Evolutionary conservation across 2,797 vertebrate genomes (phyloP), one percentile per base, ranked within the genome.

Genomic region (Alectoris magna): DNA sequence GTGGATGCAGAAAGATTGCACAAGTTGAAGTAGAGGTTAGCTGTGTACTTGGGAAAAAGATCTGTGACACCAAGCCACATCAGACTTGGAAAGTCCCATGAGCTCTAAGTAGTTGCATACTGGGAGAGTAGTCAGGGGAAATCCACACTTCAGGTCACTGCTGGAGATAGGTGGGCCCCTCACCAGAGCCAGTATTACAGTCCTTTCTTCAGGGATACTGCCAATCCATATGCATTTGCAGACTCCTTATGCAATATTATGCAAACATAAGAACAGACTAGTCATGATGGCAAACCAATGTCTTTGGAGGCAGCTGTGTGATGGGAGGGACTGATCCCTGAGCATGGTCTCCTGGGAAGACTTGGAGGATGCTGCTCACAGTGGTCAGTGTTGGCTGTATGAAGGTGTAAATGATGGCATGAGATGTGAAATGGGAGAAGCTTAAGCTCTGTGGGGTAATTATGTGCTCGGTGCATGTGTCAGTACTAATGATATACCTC

Each of bases 301-400:
- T 22, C 36, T 67, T 55, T 38, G 70, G 6, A 41, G 69, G 22
- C 31, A 68, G n/a, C 24, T 49, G 11, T 55, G 15, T 38, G 38
- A 3, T 15, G 69, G 31, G 29, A 2, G 7, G 43, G n/a, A 22
- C 34, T 66, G 36, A 60, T 2, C 9, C 12, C 10, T 0, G 2
- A 11, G 22, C 6, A 10, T 18, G 87, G 26, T 77, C 74, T 66
- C 21, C 0, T 0, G 13, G 12, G 58, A 62, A 55, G 29, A 51
- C 58, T 21, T 2, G 67, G 0, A 36, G 59, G 48, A 21, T 39
- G 77, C 27, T 11, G 21, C 55, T 83, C 0, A 0, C 2, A 4
- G 41, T 44, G 1, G 1, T 55, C 44, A 93, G 76, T 31, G 24
- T 36, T 66, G 23, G 27, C 51, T 63, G 83, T 3, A 0, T 41